A percentile compares a stretch with the other conserved stretches of the same genome.
phyloP scores from a whole-genome alignment of 2,797 vertebrate species.

The Otus scops region DNA sequence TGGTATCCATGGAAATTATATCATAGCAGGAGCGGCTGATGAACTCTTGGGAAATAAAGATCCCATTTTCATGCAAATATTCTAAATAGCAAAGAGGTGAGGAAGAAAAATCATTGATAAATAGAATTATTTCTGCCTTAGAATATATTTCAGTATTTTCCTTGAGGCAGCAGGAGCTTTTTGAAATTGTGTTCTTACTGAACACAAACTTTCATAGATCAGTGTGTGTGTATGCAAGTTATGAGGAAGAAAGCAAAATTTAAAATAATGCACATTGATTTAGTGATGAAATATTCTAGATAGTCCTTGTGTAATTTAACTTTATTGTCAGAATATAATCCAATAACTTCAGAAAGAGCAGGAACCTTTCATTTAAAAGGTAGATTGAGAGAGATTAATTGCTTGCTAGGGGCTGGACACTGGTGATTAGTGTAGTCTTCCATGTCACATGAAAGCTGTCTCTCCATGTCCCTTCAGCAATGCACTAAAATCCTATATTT shows the following conservation, averaged over 20 bases:
- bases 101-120: constrained; percentile 51
- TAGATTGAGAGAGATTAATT: background rate
- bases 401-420: background rate
- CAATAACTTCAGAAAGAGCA: background rate
- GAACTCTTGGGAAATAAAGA: constrained; percentile 65
- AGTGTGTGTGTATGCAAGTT: background rate
- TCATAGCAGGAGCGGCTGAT: constrained; percentile 27
- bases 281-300: constrained; percentile 26
- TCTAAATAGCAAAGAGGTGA: constrained; percentile 47
- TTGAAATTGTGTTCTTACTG: background rate
- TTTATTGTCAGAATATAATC: constrained; percentile 25
- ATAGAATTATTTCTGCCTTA: constrained; percentile 39
- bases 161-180: constrained; percentile 28
- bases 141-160: constrained; percentile 27
- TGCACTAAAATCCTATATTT: background rate
- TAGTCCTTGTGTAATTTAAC: constrained; percentile 5
- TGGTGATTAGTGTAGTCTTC: background rate
- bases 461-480: background rate
- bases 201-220: constrained; percentile 6
- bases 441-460: background rate
- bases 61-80: constrained; percentile 62
- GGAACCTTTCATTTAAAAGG: background rate
- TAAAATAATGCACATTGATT: constrained; percentile 40
- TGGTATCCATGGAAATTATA: constrained; percentile 63
- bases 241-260: background rate